Evolutionary conservation across 2,797 vertebrate species (phyloP).

Genomic region (Melanotaenia trifasciata): DNA sequence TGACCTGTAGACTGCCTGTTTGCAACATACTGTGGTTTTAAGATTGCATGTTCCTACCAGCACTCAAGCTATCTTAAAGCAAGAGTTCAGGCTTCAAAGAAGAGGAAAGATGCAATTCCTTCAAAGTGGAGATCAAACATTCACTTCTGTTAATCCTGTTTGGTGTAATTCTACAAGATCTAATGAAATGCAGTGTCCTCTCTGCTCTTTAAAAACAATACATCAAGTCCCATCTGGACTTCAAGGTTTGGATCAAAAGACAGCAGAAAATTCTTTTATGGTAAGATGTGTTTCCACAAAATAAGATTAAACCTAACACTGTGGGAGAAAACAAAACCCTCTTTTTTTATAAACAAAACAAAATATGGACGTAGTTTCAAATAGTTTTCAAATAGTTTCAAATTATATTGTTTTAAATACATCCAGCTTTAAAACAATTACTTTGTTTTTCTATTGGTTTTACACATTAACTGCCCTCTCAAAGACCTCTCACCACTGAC

Average conservation of each 20-base stretch:
- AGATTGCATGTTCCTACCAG: not conserved
- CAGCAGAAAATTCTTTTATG: slow-evolving; percentile 37
- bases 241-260: slow-evolving; percentile 53
- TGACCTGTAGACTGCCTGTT: slow-evolving; percentile 12
- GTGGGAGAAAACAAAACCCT: slow-evolving; percentile 9
- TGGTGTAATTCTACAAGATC: slow-evolving; percentile 29
- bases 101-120: not conserved
- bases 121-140: slow-evolving; percentile 38
- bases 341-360: not conserved
- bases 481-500: slow-evolving; percentile 20
- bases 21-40: slow-evolving; percentile 18
- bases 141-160: slow-evolving; percentile 11
- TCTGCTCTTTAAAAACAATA: slow-evolving; percentile 19
- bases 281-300: slow-evolving; percentile 30
- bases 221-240: slow-evolving; percentile 22
- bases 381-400: not conserved
- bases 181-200: slow-evolving; percentile 36
- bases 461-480: slow-evolving; percentile 13
- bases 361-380: not conserved
- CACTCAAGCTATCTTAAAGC: not conserved
- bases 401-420: not conserved
- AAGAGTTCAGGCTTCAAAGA: slow-evolving; percentile 18
- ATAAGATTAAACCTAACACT: slow-evolving; percentile 39
- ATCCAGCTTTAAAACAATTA: not conserved
- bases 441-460: not conserved